Evolutionary conservation across 2,888 invertebrate species (phyloP).

Genomic region (Aleiodes leptofemur): DNA sequence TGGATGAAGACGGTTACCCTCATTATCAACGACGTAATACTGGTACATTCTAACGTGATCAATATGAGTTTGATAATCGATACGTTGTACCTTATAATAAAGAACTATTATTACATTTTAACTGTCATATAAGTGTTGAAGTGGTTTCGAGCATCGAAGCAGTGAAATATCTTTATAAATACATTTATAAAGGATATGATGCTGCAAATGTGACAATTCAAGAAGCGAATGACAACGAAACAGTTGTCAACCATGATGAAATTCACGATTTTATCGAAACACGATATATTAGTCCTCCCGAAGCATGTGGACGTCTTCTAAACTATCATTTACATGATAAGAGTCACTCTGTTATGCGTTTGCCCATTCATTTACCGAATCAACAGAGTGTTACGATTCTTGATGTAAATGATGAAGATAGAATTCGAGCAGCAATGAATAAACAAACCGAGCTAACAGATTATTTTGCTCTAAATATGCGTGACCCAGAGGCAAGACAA

Average conservation of each 20-base stretch:
- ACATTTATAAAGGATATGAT: too few species aligned
- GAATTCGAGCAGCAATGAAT: conserved; percentile 35
- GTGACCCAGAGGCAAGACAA: conserved; percentile 31
- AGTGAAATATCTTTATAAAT: too few species aligned
- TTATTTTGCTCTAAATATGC: background rate
- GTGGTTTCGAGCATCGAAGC: too few species aligned
- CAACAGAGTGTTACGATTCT: background rate
- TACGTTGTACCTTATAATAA: background rate
- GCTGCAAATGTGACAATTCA: too few species aligned
- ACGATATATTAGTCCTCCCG: too few species aligned
- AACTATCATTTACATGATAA: too few species aligned
- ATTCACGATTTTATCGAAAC: too few species aligned
- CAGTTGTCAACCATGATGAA: too few species aligned
- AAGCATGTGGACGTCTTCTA: too few species aligned
- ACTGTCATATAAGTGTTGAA: background rate
- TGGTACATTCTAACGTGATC: background rate
- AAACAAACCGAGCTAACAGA: conserved; percentile 36
- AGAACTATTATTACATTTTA: background rate
- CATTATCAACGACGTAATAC: background rate
- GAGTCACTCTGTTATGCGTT: too few species aligned
- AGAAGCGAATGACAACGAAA: too few species aligned
- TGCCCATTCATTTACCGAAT: conserved; percentile 50
- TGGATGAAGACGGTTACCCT: conserved; percentile 5
- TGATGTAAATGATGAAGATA: conserved; percentile 11
- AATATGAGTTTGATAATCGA: background rate